Evolutionary conservation across 2,113 vertebrate genomes (phyloP).

Genomic region (Pseudolaguvia tuberculata): DNA sequence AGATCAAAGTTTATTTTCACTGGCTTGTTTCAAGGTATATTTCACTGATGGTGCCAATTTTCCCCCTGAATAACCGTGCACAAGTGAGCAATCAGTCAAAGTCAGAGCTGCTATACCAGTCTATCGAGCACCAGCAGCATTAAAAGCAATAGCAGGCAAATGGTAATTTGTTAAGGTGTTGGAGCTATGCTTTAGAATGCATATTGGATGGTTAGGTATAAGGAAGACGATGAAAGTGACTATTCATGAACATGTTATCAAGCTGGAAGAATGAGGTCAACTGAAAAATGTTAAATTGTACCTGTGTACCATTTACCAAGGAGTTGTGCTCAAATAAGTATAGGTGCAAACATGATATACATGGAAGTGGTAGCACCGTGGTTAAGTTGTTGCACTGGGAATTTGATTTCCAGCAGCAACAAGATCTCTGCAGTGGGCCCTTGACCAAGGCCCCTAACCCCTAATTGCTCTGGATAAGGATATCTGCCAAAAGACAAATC

Average conservation of each 20-base stretch:
- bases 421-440: too few species aligned
- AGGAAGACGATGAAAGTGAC: conserved; percentile 34
- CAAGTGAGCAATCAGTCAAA: conserved; percentile 70
- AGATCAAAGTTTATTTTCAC: conserved; percentile 41
- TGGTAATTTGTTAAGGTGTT: conserved; percentile 55
- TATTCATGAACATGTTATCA: conserved; percentile 59
- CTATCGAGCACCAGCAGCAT: conserved; percentile 53
- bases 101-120: conserved; percentile 60
- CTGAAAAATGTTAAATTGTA: not conserved
- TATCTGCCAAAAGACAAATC: too few species aligned
- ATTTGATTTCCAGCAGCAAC: too few species aligned
- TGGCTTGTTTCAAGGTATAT: conserved; percentile 57
- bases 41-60: conserved; percentile 62
- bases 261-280: conserved; percentile 42
- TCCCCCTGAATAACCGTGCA: conserved; percentile 67
- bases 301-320: too few species aligned
- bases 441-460: too few species aligned
- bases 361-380: too few species aligned
- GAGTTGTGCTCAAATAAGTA: too few species aligned
- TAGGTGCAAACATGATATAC: too few species aligned
- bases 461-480: too few species aligned
- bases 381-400: too few species aligned
- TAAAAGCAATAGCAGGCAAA: conserved; percentile 58
- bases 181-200: conserved; percentile 57
- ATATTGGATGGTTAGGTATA: conserved; percentile 57